Evolutionary conservation across 2,113 vertebrate species (phyloP).

Genomic region (Python bivittatus): DNA sequence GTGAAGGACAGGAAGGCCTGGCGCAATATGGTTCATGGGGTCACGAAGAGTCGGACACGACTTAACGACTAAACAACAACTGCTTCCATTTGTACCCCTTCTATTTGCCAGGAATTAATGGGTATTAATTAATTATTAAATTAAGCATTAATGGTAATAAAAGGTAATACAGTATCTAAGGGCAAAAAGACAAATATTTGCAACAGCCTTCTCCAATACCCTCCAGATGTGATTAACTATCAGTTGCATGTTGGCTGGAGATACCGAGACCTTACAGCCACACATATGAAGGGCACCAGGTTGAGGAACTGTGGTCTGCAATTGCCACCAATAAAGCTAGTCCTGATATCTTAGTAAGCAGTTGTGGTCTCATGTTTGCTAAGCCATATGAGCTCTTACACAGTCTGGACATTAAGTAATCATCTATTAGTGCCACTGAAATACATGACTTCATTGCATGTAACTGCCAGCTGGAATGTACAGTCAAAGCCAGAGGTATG

Average conservation of each 20-base stretch:
- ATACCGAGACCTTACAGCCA: not conserved
- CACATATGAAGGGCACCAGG: not conserved
- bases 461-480: not conserved
- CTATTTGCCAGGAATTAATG: too few species aligned
- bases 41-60: too few species aligned
- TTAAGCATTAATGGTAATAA: too few species aligned
- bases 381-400: not conserved
- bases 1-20: too few species aligned
- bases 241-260: not conserved
- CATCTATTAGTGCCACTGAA: not conserved
- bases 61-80: too few species aligned
- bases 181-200: not conserved
- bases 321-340: not conserved
- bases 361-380: not conserved
- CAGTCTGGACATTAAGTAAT: not conserved
- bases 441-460: not conserved
- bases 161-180: not conserved
- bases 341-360: not conserved
- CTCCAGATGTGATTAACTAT: not conserved
- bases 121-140: too few species aligned
- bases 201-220: not conserved
- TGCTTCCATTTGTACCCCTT: too few species aligned
- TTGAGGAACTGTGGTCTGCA: not conserved
- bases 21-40: too few species aligned
- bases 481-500: not conserved